Percentiles rank a stretch among this genome's conserved stretches.
These are phyloP conservation scores for Leptoclinus maculatus DNA, from an alignment of 2,797 vertebrate genomes.

Conservation along the genomic window DNA sequence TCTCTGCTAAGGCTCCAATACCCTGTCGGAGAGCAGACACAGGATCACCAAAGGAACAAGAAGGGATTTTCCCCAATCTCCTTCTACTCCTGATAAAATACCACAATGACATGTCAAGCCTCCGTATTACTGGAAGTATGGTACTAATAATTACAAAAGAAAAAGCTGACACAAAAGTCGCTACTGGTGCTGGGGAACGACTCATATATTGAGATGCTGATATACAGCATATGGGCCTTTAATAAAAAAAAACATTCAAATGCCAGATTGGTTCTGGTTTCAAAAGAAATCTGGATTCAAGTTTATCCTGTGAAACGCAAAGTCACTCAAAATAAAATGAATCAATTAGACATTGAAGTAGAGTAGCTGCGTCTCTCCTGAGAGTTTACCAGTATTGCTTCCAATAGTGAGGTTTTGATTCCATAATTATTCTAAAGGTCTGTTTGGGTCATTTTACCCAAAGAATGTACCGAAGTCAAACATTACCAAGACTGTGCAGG, in stretches of 20 bases:
- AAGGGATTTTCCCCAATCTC: conserved; percentile 64
- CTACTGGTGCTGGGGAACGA: not conserved
- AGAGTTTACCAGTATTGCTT: not conserved
- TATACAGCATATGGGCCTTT: not conserved
- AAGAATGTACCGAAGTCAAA: not conserved
- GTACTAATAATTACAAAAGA: conserved; percentile 19
- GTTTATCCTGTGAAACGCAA: not conserved
- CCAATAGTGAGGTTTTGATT: not conserved
- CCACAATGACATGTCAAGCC: conserved; percentile 48
- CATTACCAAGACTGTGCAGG: not conserved
- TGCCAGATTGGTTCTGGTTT: not conserved
- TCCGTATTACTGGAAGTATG: not conserved
- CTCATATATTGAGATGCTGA: not conserved
- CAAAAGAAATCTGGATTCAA: not conserved
- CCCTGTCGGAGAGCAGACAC: conserved; percentile 53
- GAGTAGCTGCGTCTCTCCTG: not conserved
- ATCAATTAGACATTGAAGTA: not conserved
- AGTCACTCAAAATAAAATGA: not conserved
- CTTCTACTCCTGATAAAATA: conserved; percentile 64
- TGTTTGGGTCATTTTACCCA: not conserved
- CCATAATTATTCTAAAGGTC: not conserved
- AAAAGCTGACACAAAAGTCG: conserved; percentile 26
- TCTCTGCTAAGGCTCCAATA: conserved; percentile 55
- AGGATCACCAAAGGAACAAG: conserved; percentile 67
- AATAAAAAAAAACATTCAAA: not conserved